Evolutionary conservation across 2,113 vertebrate genomes (phyloP), one percentile per base, ranked within the genome.

Genomic region (Malurus cyaneus): DNA sequence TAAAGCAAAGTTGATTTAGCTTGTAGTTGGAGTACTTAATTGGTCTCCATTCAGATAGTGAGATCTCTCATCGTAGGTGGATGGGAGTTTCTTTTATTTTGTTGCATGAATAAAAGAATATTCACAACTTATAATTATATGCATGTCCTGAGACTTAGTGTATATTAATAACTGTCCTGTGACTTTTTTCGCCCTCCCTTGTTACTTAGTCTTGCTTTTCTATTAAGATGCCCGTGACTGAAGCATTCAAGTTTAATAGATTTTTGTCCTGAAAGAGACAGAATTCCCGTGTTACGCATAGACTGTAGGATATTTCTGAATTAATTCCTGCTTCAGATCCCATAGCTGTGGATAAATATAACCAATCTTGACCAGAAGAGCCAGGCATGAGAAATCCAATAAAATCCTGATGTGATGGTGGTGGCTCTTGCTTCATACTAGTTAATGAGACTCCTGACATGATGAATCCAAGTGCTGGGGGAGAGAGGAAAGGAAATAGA

Each of bases 161-260:
- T 91, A 19, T 96, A 96, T 97, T 97, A 97, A 97, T 96, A 96
- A 94, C 86, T 92, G 61, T 92, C 94, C 94, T 93, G 89, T 97
- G 91, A 89, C 67, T 71, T 71, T 60, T 89, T 83, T 81, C 19
- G 62, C 14, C 56, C 61, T 94, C 92, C 92, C 96, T 72, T 86
- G 95, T 91, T 94, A 86, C 92, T 88, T 92, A 69, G 83, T 94
- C 86, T 88, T 93, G 86, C 80, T 92, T 86, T 96, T 96, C 95
- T 96, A 91, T 96, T 96, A 95, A 96, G 96, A 88, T 91, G 92
- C 86, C 65, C 73, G 41, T 92, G 83, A 94, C 79, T 88, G 92
- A 93, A 93, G 44, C 56, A 56, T 91, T 93, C n/a, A 56, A 91
- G 86, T 92, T 96, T 96, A 93, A 96, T 96, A 95, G 92, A 96